A percentile compares a stretch with the other conserved stretches of the same genome.
Evolutionary conservation across 2,113 vertebrate species (phyloP).

Genomic region (Galemys pyrenaicus): DNA sequence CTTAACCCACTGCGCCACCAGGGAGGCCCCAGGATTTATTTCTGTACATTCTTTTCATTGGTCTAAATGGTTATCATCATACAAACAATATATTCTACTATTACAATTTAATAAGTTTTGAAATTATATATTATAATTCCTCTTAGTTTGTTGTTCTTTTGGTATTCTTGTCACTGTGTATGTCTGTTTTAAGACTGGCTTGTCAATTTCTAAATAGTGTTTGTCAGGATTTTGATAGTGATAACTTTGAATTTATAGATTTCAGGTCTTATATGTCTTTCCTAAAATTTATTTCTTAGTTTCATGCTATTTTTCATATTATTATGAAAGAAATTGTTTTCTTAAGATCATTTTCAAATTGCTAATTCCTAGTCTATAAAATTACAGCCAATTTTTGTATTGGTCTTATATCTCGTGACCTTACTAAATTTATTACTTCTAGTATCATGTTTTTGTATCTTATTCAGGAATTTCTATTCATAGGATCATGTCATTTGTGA

Average conservation of each 20-base stretch:
- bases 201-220: background rate
- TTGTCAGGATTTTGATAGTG: constrained; percentile 22
- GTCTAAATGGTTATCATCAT: background rate
- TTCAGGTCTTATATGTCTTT: background rate
- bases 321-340: background rate
- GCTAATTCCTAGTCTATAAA: background rate
- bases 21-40: too few species aligned
- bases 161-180: background rate
- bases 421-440: constrained; percentile 22
- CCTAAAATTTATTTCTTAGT: background rate
- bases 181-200: constrained; percentile 19
- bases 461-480: background rate
- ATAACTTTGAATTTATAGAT: constrained; percentile 12
- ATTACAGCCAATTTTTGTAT: background rate
- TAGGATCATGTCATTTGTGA: background rate
- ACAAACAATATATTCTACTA: background rate
- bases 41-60: background rate
- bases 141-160: background rate
- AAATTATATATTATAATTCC: constrained; percentile 15
- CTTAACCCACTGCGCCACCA: too few species aligned
- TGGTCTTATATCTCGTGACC: background rate
- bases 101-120: background rate
- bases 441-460: background rate
- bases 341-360: constrained; percentile 10
- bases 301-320: background rate